Evolutionary conservation across 1,140 invertebrate species (phyloP).

Genomic region (Yoshiicerus persimilis): DNA sequence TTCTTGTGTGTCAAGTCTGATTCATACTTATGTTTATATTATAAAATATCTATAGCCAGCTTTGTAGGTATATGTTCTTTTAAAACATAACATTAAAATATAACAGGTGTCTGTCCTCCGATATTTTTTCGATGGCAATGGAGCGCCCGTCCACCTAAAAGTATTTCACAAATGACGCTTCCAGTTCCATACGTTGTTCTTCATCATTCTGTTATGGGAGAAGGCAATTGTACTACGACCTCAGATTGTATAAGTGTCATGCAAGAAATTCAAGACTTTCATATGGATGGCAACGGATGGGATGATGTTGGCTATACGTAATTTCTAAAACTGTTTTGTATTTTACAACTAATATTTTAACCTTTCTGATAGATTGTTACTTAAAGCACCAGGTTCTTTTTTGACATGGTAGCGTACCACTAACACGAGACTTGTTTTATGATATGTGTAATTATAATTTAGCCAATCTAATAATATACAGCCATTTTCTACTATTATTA

Average conservation of each 20-base stretch:
- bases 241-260: slow-evolving; percentile 59
- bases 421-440: too few species aligned
- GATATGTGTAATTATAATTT: too few species aligned
- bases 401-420: too few species aligned
- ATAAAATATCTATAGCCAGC: too few species aligned
- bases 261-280: slow-evolving; percentile 67
- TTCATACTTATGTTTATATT: too few species aligned
- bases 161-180: slow-evolving; percentile 54
- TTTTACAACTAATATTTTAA: too few species aligned
- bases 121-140: slow-evolving; percentile 58
- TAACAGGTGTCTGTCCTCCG: slow-evolving; percentile 22
- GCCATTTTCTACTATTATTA: neutral
- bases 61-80: neutral
- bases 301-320: slow-evolving; percentile 70
- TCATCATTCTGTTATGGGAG: slow-evolving; percentile 67
- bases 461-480: too few species aligned
- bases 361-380: too few species aligned
- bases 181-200: slow-evolving; percentile 75
- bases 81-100: too few species aligned
- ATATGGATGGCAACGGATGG: slow-evolving; percentile 68
- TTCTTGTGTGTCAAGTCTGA: too few species aligned
- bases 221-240: slow-evolving; percentile 62
- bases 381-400: too few species aligned
- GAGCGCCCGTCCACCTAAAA: slow-evolving; percentile 61
- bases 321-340: neutral